phyloP scores from a whole-genome alignment of 2,113 vertebrate genomes.

The Callipepla californica region DNA sequence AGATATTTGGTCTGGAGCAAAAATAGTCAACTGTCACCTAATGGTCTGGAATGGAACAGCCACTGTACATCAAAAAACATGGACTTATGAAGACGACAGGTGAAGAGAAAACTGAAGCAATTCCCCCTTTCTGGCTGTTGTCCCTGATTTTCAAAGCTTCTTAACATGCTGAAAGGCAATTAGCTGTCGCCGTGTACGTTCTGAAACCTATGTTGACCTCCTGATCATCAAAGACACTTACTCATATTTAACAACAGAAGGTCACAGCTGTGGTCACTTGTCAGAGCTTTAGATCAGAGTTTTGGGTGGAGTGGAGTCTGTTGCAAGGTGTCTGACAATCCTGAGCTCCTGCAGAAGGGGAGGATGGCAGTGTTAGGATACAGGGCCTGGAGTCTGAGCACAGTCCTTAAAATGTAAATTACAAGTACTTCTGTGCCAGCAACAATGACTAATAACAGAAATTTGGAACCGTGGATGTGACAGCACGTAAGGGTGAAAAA shows the following conservation, averaged over 20 bases:
- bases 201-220: neutral
- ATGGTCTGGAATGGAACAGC: neutral
- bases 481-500: neutral
- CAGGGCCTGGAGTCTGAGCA: neutral
- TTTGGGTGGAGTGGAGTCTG: neutral
- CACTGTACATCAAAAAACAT: neutral
- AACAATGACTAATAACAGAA: neutral
- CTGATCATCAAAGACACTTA: neutral
- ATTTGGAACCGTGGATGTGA: rapidly evolving
- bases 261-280: neutral
- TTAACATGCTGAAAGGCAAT: conserved; percentile 13
- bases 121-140: neutral
- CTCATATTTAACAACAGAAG: neutral
- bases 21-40: neutral
- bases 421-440: neutral
- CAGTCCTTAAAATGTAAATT: neutral
- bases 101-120: neutral
- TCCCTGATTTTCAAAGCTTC: neutral
- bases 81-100: neutral
- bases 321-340: neutral
- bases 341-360: neutral
- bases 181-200: neutral
- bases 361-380: neutral
- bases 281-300: neutral
- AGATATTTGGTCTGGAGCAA: neutral